phyloP scores from a whole-genome alignment of 2,888 invertebrate species.

The Shargacucullia verbasci region DNA sequence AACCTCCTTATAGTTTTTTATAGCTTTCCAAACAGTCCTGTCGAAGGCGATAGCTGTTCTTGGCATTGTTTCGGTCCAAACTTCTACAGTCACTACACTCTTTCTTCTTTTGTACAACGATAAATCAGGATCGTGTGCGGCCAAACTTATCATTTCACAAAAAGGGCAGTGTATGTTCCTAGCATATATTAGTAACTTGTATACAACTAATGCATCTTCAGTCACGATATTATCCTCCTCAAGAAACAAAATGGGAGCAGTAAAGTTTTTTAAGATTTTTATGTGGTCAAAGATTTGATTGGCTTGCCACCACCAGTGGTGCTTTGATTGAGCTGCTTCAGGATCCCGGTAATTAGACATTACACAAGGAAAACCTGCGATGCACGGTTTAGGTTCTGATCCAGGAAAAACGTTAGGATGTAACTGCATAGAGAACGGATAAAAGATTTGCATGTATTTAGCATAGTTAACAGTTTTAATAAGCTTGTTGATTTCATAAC shows the following conservation, averaged over 20 bases:
- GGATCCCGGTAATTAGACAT: slow-evolving; percentile 47
- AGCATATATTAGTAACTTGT: slow-evolving; percentile 53
- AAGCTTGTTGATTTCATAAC: slow-evolving; percentile 53
- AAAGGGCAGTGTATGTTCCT: slow-evolving; percentile 52
- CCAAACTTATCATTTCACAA: slow-evolving; percentile 67
- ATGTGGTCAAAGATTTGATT: slow-evolving; percentile 67
- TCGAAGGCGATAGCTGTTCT: slow-evolving; percentile 65
- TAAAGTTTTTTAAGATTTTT: slow-evolving; percentile 40
- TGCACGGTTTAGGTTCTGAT: slow-evolving; percentile 57
- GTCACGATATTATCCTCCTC: slow-evolving; percentile 63
- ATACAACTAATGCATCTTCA: slow-evolving; percentile 62
- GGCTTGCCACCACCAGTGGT: slow-evolving; percentile 74
- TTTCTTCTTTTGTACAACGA: slow-evolving; percentile 42
- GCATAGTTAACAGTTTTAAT: slow-evolving; percentile 50
- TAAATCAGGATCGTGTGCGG: slow-evolving; percentile 50
- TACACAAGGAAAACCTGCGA: slow-evolving; percentile 52
- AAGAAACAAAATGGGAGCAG: slow-evolving; percentile 60
- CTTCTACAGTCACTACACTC: slow-evolving; percentile 43
- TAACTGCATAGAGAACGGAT: slow-evolving; percentile 65
- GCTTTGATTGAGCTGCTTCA: slow-evolving; percentile 62
- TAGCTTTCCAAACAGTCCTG: slow-evolving; percentile 60
- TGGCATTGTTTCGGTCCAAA: slow-evolving; percentile 52
- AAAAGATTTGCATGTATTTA: slow-evolving; percentile 57
- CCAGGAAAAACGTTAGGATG: slow-evolving; percentile 69
- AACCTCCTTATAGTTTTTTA: slow-evolving; percentile 56